Evolutionary conservation across 2,113 vertebrate species (phyloP).

Genomic region (Cheilinus undulatus): DNA sequence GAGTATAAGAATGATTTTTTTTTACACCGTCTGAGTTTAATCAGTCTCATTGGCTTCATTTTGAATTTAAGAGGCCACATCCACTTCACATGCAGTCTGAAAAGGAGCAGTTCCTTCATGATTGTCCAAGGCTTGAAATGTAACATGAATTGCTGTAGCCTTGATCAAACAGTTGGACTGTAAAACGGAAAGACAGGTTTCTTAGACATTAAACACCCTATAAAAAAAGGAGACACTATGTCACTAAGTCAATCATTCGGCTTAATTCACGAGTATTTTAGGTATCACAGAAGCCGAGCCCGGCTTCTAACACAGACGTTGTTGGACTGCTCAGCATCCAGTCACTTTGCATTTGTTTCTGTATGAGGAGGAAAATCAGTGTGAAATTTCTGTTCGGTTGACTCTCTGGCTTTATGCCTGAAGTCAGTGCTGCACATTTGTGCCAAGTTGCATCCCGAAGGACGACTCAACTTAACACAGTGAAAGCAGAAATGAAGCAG

Average conservation of each 20-base stretch:
- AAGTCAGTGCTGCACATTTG: slow-evolving; percentile 2
- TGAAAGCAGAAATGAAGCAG: slow-evolving; percentile 19
- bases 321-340: not conserved
- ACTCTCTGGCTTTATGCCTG: slow-evolving; percentile 12
- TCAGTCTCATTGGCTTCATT: too few relatives aligned
- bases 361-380: slow-evolving; percentile 6
- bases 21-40: too few relatives aligned
- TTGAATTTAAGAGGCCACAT: too few relatives aligned
- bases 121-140: too few relatives aligned
- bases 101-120: too few relatives aligned
- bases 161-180: too few relatives aligned
- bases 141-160: too few relatives aligned
- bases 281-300: not conserved
- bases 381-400: slow-evolving; percentile 32
- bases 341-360: slow-evolving; percentile 30
- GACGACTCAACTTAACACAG: slow-evolving; percentile 16
- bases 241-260: not conserved
- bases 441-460: slow-evolving; percentile 36
- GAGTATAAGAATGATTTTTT: too few relatives aligned
- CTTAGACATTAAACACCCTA: too few relatives aligned
- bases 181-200: too few relatives aligned
- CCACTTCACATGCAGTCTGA: too few relatives aligned
- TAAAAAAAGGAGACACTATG: not conserved
- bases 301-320: not conserved
- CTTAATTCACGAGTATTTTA: not conserved